phyloP scores from a whole-genome alignment of 2,888 invertebrate species.

The Acronicta aceris region DNA sequence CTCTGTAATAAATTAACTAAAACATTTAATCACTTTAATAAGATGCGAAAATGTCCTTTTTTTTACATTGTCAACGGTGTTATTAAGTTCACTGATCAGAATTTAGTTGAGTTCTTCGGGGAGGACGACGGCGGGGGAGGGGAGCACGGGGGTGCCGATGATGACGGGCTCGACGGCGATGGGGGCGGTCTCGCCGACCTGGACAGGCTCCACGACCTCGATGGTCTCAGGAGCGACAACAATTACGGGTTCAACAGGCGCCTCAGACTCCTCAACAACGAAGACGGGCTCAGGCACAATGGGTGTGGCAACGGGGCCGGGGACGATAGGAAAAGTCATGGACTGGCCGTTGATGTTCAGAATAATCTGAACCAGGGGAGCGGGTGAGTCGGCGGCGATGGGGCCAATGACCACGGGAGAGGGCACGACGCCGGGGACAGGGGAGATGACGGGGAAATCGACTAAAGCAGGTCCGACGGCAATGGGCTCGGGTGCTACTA shows the following conservation, averaged over 20 bases:
- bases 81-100: neutral
- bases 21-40: slow-evolving; percentile 21
- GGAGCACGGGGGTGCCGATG: slow-evolving; percentile 51
- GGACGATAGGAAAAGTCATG: slow-evolving; percentile 25
- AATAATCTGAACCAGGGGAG: slow-evolving; percentile 66
- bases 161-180: slow-evolving; percentile 53
- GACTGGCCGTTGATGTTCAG: slow-evolving; percentile 62
- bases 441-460: slow-evolving; percentile 45
- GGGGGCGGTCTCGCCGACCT: slow-evolving; percentile 30
- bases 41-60: neutral
- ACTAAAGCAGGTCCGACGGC: slow-evolving; percentile 29
- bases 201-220: slow-evolving; percentile 11
- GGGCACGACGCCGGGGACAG: slow-evolving; percentile 21
- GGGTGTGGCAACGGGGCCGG: slow-evolving; percentile 1
- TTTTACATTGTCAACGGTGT: slow-evolving; percentile 15
- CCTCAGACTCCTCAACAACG: neutral
- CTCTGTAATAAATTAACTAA: neutral
- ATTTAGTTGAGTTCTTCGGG: slow-evolving; percentile 60
- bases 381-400: slow-evolving; percentile 22
- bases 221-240: slow-evolving; percentile 13
- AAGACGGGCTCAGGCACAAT: slow-evolving; percentile 30
- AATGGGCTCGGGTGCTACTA: slow-evolving; percentile 37
- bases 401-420: slow-evolving; percentile 42
- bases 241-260: slow-evolving; percentile 16
- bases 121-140: slow-evolving; percentile 54